Base-by-base conservation (phyloP, 2,113 vertebrate genomes). In the Lucifuga dentata region DNA sequence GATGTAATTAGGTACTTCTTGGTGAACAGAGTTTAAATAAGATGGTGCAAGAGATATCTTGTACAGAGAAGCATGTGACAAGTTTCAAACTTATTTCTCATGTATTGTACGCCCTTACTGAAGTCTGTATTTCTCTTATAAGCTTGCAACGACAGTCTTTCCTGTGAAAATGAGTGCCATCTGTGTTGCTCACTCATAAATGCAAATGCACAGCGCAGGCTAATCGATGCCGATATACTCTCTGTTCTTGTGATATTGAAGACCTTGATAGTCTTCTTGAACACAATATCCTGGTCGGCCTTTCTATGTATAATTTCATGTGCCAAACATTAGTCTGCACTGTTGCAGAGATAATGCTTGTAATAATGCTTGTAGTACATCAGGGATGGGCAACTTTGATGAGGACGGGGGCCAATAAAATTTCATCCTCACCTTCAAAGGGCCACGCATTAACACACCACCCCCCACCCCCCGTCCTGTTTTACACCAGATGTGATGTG, bases 1-100 rank as follows among this genome's bases (percentile, higher is more conserved):
- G 76, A 59, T 72, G 85, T 89, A 91, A 90, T 92, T 90, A 82
- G 77, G 65, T 77, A 69, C 69, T 76, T 81, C 71, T 62, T 90
- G 86, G 88, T 80, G 83, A 92, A 83, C 46, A 68, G 57, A 86
- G 68, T 76, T 90, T 83, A 85, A 86, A 84, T 80, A 65, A 78
- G 74, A 83, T 76, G 83, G 71, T 75, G 50, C 68, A 32, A 33
- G 35, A 49, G 43, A 46, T 17, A 20, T 43, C 81, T 23, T 43
- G 23, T 23, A 51, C 33, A 7, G 33, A 17, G 43, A 58, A 32
- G 41, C 49, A 55, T 24, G 20, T 20, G 11, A 8, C 20, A 8
- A 24, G 5, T 62, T 52, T 11, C 60, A n/a, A 53, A 60, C 61
- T 73, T 56, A 56, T 71, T 78, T 61, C n/a, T 45, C 32, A 63